Base-by-base conservation (phyloP, 2,888 invertebrate species). In the Dryomyza anilis region DNA sequence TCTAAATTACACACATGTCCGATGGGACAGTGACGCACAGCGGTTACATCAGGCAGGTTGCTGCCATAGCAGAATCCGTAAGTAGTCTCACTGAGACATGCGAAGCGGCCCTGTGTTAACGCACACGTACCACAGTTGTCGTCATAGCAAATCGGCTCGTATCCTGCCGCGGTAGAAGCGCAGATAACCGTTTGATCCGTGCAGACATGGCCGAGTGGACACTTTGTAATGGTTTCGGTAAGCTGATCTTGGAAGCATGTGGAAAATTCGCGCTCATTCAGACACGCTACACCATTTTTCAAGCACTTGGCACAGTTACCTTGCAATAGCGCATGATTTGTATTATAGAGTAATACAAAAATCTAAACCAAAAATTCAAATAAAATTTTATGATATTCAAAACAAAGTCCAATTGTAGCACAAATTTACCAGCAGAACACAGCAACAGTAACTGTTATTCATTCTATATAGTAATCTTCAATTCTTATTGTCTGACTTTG, bases 31-130 rank as follows among this genome's bases (percentile, higher is more conserved):
- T 55, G 30, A 46, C 29, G 45, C 16, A 63, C 23, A 29, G 55
- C 12, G 23, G 8, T 27, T 16, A 14, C 21, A 7, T 29, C n/a
- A 25, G 23, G 23, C 23, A 5, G 10, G 45, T 12, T 30, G 19
- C 30, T 30, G 39, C 63, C 63, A 16, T 30, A 63, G 33, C 63
- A 63, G 30, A 63, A 43, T 10, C 50, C 30, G 33, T 55, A 63
- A n/a, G 39, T 55, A 6, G 46, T 63, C 23, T 55, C 45, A 46
- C 21, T 48, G 21, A 63, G 8, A 46, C 63, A 63, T 2, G 48
- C 55, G 30, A 63, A 63, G 5, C 29, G 52, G 1, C 30, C 45
- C 10, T 29, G 23, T 3, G 23, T 46, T 12, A 19, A 16, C 10
- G 14, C 55, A 46, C 63, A 63, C n/a, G 14, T 48, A 12, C 55